These are phyloP conservation scores for Drosophila neonasuta DNA, from an alignment of 2,888 invertebrate genomes.

Conservation along the genomic window DNA sequence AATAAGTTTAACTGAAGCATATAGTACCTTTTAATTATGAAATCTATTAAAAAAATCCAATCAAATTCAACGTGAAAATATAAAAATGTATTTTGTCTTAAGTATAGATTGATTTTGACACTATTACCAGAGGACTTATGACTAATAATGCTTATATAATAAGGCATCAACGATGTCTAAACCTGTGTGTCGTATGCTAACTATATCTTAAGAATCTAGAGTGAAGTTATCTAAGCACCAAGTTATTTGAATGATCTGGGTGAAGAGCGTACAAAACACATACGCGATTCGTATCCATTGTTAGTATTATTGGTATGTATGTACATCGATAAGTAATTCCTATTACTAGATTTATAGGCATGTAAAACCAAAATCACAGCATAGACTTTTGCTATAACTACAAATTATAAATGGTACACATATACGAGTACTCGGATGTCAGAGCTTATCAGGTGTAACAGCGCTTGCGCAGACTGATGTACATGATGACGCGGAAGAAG, in stretches of 20 bases:
- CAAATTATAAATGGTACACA: slow-evolving; percentile 15
- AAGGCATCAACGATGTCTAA: slow-evolving; percentile 1
- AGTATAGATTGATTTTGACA: slow-evolving; percentile 23
- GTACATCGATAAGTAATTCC: slow-evolving; percentile 29
- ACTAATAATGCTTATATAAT: slow-evolving; percentile 28
- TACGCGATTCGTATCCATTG: not conserved
- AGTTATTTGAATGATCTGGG: slow-evolving; percentile 22
- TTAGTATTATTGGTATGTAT: slow-evolving; percentile 17
- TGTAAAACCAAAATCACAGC: slow-evolving; percentile 66
- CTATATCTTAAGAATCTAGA: slow-evolving; percentile 27
- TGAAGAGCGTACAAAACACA: slow-evolving; percentile 37
- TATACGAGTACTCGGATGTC: not conserved
- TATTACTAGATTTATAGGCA: slow-evolving; percentile 19
- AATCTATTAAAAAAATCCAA: not conserved
- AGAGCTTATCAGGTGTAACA: slow-evolving; percentile 76
- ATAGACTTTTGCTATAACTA: slow-evolving; percentile 61
- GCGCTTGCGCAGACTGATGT: slow-evolving; percentile 84
- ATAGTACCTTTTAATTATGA: too few relatives aligned
- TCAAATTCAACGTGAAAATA: not conserved
- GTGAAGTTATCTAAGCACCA: slow-evolving; percentile 41
- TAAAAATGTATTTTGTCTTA: slow-evolving; percentile 43
- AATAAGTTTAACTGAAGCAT: too few relatives aligned
- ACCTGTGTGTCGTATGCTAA: slow-evolving; percentile 13
- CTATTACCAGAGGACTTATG: slow-evolving; percentile 33
- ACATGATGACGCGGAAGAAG: slow-evolving; percentile 84